Percentiles rank a stretch among this genome's conserved stretches.
Conservation (phyloP, 1,140 invertebrate species). For the Saccostrea glomerata region DNA sequence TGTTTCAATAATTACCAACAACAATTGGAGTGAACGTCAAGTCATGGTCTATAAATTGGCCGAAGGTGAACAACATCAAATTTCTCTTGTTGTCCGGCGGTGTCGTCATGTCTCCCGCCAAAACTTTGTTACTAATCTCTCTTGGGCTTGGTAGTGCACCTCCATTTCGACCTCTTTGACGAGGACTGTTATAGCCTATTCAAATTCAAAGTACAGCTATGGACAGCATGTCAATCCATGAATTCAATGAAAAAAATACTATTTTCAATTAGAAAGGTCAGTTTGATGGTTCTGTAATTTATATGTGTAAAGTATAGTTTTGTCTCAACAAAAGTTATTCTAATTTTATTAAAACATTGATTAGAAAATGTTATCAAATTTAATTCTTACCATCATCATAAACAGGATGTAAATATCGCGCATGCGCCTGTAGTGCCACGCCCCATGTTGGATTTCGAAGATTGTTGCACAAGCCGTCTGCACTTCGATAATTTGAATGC, state of each 20-base stretch:
- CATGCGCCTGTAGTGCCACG: conserved; percentile 90
- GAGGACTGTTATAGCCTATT: background rate
- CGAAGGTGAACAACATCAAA: background rate
- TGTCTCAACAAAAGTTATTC: background rate
- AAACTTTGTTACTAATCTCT: background rate
- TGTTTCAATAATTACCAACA: background rate
- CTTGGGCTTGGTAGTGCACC: background rate
- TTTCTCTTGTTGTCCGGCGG: background rate
- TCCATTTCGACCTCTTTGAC: background rate
- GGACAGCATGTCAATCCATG: no score
- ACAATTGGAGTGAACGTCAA: background rate
- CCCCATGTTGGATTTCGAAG: conserved; percentile 93
- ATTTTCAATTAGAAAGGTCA: background rate
- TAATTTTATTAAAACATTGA: background rate
- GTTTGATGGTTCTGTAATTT: background rate
- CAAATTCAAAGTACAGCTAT: no score
- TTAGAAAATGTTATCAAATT: background rate
- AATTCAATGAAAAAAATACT: background rate
- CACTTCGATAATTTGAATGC: conserved; percentile 84
- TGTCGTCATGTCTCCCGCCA: background rate
- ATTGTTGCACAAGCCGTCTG: conserved; percentile 97
- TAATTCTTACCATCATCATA: conserved; percentile 90
- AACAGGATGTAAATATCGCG: conserved; percentile 89
- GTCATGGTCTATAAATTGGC: conserved; percentile 2
- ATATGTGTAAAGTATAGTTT: background rate